Conservation (phyloP, 2,797 vertebrate genomes). For the Enteromius afrohamiltoni region DNA sequence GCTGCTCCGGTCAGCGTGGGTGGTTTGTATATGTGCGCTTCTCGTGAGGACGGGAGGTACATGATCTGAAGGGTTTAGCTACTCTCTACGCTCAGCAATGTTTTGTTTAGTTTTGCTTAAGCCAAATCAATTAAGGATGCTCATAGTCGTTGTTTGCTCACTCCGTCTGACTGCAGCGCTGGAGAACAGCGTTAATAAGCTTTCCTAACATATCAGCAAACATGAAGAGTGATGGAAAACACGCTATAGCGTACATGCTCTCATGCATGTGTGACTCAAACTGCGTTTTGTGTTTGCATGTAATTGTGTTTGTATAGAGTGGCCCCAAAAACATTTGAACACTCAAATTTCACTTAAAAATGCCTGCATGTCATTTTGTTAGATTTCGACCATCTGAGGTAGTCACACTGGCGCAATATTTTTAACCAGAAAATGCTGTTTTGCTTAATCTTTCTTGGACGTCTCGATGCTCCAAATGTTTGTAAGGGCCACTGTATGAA, state of each 20-base stretch:
- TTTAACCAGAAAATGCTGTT: neutral
- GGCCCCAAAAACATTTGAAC: neutral
- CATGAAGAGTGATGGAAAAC: slow-evolving; percentile 33
- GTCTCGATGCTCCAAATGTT: neutral
- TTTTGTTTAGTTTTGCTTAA: slow-evolving; percentile 62
- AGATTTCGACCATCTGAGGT: neutral
- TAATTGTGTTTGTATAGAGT: slow-evolving; percentile 15
- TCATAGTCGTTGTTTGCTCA: slow-evolving; percentile 55
- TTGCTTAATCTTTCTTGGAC: neutral
- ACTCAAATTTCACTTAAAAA: neutral
- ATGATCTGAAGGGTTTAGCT: slow-evolving; percentile 53
- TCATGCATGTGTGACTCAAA: neutral
- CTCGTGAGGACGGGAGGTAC: slow-evolving; percentile 50
- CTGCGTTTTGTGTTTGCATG: neutral
- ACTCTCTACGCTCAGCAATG: slow-evolving; percentile 51
- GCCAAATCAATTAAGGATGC: slow-evolving; percentile 65
- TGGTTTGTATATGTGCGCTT: slow-evolving; percentile 33
- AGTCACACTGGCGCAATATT: neutral
- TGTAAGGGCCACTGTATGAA: neutral
- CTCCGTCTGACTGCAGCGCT: slow-evolving; percentile 35
- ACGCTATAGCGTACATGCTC: neutral
- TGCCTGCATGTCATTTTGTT: neutral
- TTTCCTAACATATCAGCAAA: slow-evolving; percentile 47
- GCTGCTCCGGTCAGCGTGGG: slow-evolving; percentile 4
- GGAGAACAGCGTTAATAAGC: slow-evolving; percentile 45